Base-by-base conservation (phyloP, 2,888 invertebrate genomes). In the Polymixis lichenea region DNA sequence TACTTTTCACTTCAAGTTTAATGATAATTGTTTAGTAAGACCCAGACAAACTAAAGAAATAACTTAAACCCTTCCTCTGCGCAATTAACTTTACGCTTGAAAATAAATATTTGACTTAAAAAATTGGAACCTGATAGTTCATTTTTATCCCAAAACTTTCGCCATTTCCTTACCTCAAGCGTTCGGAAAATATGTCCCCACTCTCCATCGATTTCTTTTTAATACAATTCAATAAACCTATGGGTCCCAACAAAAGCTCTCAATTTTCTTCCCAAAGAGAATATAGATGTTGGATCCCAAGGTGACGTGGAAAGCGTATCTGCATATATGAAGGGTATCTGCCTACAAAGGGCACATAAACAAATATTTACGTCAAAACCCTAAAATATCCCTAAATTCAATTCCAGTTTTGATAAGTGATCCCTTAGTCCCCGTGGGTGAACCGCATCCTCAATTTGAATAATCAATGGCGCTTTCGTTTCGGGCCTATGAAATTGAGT, bases 321-420 rank as follows among this genome's bases (percentile, higher is more conserved):
- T 55, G 19, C 38, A 53, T 85, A 56, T 72, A 64, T 68, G 62
- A 49, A 69, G 28, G 71, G 64, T 22, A 49, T 49, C 17, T 17
- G 49, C 62, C 60, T 84, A 80, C 75, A 87, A 82, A 86, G 71
- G 76, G 32, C 58, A 70, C 62, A 80, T 83, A 86, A 86, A 78
- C 85, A 86, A 86, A 87, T 86, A 86, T 86, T 87, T 88, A 80
- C 60, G 75, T 67, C 72, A 76, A 85, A 84, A 65, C 70, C 71
- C 75, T 75, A 70, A 82, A 73, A 89, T 84, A 80, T 86, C 76
- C 62, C 82, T 79, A 73, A 89, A 90, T 90, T 90, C 89, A 90
- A 91, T 92, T 91, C 78, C 83, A 88, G 87, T 87, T 91, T 90
- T 90, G 89, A 89, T 91, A 91, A 90, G 90, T 88, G 90, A 88